phyloP scores from a whole-genome alignment of 1,140 invertebrate species.

The Palaemon carinicauda region DNA sequence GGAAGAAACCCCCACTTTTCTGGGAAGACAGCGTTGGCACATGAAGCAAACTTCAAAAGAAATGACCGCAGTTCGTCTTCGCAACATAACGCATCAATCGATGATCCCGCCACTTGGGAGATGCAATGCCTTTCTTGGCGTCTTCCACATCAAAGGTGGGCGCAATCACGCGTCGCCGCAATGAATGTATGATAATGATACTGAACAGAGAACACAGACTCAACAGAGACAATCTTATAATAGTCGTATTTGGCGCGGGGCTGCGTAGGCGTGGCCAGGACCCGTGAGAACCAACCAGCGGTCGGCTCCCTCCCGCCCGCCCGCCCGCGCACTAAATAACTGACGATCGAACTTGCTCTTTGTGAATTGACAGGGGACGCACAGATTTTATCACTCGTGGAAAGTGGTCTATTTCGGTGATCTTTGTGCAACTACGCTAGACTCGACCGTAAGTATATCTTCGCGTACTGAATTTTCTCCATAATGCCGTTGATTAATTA shows the following conservation, averaged over 20 bases:
- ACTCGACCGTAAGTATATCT: slow-evolving; percentile 41
- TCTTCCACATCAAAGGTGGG: neutral
- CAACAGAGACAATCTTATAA: neutral
- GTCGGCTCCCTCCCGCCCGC: slow-evolving; percentile 38
- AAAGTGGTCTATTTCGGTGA: slow-evolving; percentile 58
- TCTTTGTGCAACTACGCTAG: slow-evolving; percentile 50
- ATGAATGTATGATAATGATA: neutral
- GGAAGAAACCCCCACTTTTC: neutral
- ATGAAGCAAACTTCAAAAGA: neutral
- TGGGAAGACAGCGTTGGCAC: neutral
- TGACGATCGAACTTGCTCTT: slow-evolving; percentile 58
- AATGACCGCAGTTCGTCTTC: neutral
- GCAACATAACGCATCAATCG: neutral
- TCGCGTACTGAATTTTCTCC: neutral
- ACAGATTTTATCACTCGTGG: slow-evolving; percentile 58
- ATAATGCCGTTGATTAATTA: neutral
- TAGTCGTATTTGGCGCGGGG: slow-evolving; percentile 56
- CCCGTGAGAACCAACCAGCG: slow-evolving; percentile 37
- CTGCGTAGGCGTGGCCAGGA: slow-evolving; percentile 47
- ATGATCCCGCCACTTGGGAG: no score
- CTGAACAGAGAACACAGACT: neutral
- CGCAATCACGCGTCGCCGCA: neutral
- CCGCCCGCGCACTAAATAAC: slow-evolving; percentile 56
- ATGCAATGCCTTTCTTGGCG: no score
- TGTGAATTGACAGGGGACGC: slow-evolving; percentile 58